These are phyloP conservation scores for Drosophila greeni DNA, from an alignment of 2,888 invertebrate genomes.

Conservation along the genomic window DNA sequence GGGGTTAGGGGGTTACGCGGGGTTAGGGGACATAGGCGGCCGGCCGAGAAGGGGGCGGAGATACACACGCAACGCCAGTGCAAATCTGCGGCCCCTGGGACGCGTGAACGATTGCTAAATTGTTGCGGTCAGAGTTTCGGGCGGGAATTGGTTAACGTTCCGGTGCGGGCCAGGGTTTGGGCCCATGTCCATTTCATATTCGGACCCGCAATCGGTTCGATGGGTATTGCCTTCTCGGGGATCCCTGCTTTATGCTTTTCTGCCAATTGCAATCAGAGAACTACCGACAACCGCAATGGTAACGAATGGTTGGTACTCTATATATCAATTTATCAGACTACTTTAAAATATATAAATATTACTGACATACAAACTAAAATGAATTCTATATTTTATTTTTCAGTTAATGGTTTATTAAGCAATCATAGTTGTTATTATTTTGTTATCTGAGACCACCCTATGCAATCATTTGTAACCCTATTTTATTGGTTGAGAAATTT, in stretches of 20 bases:
- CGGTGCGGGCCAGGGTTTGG: not conserved
- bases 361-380: no score
- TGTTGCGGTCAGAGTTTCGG: conserved; percentile 51
- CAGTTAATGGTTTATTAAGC: fast-evolving
- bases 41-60: conserved; percentile 10
- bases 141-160: conserved; percentile 4
- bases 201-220: conserved; percentile 14
- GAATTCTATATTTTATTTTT: no score
- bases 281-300: not conserved
- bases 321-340: no score
- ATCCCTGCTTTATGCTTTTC: conserved; percentile 35
- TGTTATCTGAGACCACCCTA: not conserved
- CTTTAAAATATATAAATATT: no score
- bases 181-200: conserved; percentile 5
- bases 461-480: not conserved
- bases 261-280: conserved; percentile 57
- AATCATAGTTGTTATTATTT: not conserved
- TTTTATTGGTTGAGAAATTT: not conserved
- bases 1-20: conserved; percentile 15
- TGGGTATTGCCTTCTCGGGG: conserved; percentile 34
- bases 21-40: conserved; percentile 13
- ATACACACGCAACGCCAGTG: conserved; percentile 51
- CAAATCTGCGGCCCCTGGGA: conserved; percentile 57
- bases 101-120: conserved; percentile 75
- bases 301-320: conserved; percentile 18